These are phyloP conservation scores for Papilio xuthus DNA, from an alignment of 1,140 invertebrate species.

Conservation along the genomic window DNA sequence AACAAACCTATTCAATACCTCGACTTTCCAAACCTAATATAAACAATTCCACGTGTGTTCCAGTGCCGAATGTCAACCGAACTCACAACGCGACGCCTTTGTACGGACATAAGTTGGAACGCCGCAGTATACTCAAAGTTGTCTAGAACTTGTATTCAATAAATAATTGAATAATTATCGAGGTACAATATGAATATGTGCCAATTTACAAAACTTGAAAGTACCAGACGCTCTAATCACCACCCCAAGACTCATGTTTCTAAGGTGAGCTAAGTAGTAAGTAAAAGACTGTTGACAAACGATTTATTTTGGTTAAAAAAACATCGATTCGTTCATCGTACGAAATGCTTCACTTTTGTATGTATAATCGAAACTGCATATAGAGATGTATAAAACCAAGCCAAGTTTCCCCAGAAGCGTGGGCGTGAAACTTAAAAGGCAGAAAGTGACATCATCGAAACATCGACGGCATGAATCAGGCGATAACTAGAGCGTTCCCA, in stretches of 20 bases:
- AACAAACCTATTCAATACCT: slow-evolving; percentile 71
- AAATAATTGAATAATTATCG: neutral
- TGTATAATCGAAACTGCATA: neutral
- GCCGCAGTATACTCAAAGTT: neutral
- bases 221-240: too few relatives aligned
- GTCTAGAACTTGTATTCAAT: slow-evolving; percentile 1
- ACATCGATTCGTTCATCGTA: neutral
- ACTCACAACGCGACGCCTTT: neutral
- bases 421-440: slow-evolving; percentile 30
- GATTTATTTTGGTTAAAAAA: too few relatives aligned
- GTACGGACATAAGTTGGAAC: neutral
- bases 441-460: slow-evolving; percentile 32
- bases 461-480: slow-evolving; percentile 27
- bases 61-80: slow-evolving; percentile 20
- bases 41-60: slow-evolving; percentile 34
- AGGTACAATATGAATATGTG: neutral
- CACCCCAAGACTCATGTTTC: too few relatives aligned
- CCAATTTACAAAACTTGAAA: neutral
- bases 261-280: too few relatives aligned
- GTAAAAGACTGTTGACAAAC: too few relatives aligned
- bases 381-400: slow-evolving; percentile 8
- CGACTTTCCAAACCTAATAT: slow-evolving; percentile 34
- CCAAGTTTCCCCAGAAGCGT: neutral
- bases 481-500: slow-evolving; percentile 37
- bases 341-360: neutral